Base-by-base conservation (phyloP, 1,140 invertebrate genomes). In the Plectus sambesii region DNA sequence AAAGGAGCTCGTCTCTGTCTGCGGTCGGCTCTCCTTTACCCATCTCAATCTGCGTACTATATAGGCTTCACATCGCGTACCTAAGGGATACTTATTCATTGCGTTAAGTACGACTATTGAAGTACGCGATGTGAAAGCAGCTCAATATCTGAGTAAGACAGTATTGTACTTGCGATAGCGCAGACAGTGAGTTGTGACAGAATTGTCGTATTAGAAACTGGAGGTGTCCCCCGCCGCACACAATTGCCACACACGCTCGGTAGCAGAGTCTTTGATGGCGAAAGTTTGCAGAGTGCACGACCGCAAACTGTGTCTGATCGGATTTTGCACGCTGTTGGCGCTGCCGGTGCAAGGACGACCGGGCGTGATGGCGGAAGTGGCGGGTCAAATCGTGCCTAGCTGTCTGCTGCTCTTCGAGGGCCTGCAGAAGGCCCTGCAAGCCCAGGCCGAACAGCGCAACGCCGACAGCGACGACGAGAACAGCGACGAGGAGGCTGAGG, bases 271-370 rank as follows among this genome's bases (percentile, higher is more conserved):
- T 5, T 42, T 53, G 19, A 33, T 35, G 27, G 24, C 51, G 3
- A 30, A 56, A 26, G 59, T 68, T 33, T 55, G 64, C 2, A 63
- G 63, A 42, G 43, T 66, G 8, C 63, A 66, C 42, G 50, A 65
- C 30, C 40, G 62, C 3, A 63, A 62, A 42, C 59, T 66, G 63
- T 19, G 58, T 17, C n/a, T 68, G 20, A 56, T 63, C 24, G 61
- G 48, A n/a, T 42, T 65, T 23, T 59, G 53, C 23, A 51, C 39
- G 2, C 35, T 61, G 19, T 42, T 66, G 2, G 20, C 44, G 17
- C 19, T 67, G 5, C 48, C 52, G 0, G 20, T 23, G 23, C 43
- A 53, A 19, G 19, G 43, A 39, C 27, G 65, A n/a, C 66, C 66
- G 5, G n/a, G 49, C 6, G 27, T 53, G 9, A 46, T 69, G 29